Base-by-base conservation (phyloP, 2,113 vertebrate species). In the Brachirus orientalis region DNA sequence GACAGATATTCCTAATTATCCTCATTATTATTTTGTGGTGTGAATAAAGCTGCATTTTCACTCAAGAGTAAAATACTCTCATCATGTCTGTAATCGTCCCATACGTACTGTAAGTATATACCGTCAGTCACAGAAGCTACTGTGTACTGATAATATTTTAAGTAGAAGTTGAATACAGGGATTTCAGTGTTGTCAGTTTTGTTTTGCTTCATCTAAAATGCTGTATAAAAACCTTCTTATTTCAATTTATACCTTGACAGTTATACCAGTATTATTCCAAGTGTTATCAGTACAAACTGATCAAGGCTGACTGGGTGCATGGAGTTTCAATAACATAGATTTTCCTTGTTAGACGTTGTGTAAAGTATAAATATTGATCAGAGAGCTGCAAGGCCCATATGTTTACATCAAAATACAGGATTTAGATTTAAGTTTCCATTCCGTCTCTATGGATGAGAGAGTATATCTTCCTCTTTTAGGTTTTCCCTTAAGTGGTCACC, bases 261-360 rank as follows among this genome's bases (percentile, higher is more conserved):
- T 22, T 44, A 18, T 36, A 44, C 41, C 54, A 17, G 10, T 45
- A 46, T 47, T 60, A 28, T 4, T 63, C 18, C 2, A 35, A 69
- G 50, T 56, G 50, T 73, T 75, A 62, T 75, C 66, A 61, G 40
- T 71, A 13, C 50, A 68, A 77, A 68, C 35, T 55, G 43, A 50
- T 70, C 63, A 48, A 63, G 64, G 65, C n/a, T n/a, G n/a, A n/a
- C n/a, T n/a, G n/a, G n/a, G n/a, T 43, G 50, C 1, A 0, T 3
- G 8, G 36, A 28, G 28, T 12, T 44, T 36, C 54, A 62, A 51
- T 1, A 10, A 53, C 17, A 19, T 44, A 7, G 52, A 7, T 44
- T 45, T 51, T 84, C 57, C 62, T 28, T 20, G 37, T 56, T 59
- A 75, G 54, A 57, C 38, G 37, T 1, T 47, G 70, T 66, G 16